These are phyloP conservation scores for Lasaia peninsularis DNA, from an alignment of 1,140 invertebrate genomes.

Conservation along the genomic window DNA sequence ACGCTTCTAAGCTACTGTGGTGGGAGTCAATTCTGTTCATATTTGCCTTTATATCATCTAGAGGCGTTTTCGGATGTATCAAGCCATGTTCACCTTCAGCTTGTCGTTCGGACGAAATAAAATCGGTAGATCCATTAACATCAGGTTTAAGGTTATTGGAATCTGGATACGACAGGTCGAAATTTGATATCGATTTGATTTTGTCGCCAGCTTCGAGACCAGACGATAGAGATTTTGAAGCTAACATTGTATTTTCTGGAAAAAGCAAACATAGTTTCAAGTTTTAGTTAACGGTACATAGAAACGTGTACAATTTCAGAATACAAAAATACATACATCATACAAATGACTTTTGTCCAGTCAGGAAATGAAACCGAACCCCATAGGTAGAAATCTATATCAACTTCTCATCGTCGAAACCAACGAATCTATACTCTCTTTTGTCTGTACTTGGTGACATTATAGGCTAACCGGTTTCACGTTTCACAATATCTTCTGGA, in stretches of 20 bases:
- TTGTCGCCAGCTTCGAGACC: constrained; percentile 45
- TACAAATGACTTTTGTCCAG: too few relatives aligned
- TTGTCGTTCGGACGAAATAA: constrained; percentile 46
- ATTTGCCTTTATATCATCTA: constrained; percentile 69
- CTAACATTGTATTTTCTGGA: constrained; percentile 35
- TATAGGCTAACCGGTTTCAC: too few relatives aligned
- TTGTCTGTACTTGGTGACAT: too few relatives aligned
- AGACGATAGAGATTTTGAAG: constrained; percentile 48
- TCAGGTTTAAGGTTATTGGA: constrained; percentile 24
- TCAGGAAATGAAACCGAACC: too few relatives aligned
- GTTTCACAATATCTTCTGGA: too few relatives aligned
- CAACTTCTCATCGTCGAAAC: too few relatives aligned
- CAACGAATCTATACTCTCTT: too few relatives aligned
- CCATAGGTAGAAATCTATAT: too few relatives aligned
- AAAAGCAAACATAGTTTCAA: too few relatives aligned
- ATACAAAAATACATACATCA: too few relatives aligned
- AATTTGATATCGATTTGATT: constrained; percentile 47
- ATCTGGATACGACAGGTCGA: constrained; percentile 50
- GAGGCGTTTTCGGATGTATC: constrained; percentile 23
- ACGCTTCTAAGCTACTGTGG: constrained; percentile 60
- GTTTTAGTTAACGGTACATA: too few relatives aligned
- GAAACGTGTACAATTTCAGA: too few relatives aligned
- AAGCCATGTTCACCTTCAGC: constrained; percentile 24
- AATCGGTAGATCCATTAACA: constrained; percentile 55
- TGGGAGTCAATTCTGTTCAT: constrained; percentile 74